These are phyloP conservation scores for Psittacula cyanocephala DNA, from an alignment of 2,113 vertebrate species.

Conservation along the genomic window DNA sequence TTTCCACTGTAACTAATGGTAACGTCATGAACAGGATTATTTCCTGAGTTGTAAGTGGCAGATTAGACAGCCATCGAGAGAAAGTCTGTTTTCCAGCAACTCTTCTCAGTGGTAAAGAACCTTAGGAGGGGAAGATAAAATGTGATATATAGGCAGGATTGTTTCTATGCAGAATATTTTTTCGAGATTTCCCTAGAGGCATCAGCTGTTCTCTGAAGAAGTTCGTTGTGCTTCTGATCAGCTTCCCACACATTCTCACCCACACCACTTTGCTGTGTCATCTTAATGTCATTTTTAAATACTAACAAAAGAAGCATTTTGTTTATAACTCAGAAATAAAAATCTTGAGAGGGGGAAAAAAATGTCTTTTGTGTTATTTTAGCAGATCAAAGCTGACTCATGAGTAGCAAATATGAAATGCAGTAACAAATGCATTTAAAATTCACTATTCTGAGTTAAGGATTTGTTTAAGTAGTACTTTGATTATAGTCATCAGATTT, in stretches of 20 bases:
- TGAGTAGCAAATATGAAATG: slow-evolving; percentile 3
- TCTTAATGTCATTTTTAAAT: slow-evolving; percentile 56
- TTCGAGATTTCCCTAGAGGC: slow-evolving; percentile 11
- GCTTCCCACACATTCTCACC: slow-evolving; percentile 52
- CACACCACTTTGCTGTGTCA: slow-evolving; percentile 56
- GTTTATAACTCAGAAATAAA: slow-evolving; percentile 45
- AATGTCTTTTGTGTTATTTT: slow-evolving; percentile 18
- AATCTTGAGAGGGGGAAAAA: background rate
- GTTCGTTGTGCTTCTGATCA: slow-evolving; percentile 46
- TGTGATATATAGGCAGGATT: background rate
- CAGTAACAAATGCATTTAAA: background rate
- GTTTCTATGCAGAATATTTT: background rate
- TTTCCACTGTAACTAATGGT: background rate
- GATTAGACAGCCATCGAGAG: background rate
- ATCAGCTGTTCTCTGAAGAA: slow-evolving; percentile 24
- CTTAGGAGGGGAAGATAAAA: background rate
- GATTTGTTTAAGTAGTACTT: background rate
- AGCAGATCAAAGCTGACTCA: slow-evolving; percentile 25
- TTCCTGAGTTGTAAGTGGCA: background rate
- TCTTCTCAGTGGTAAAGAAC: background rate
- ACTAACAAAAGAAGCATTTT: slow-evolving; percentile 50
- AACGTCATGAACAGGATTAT: background rate
- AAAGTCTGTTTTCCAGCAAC: slow-evolving; percentile 5
- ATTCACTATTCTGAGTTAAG: background rate
- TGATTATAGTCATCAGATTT: background rate